These are phyloP conservation scores for Drosophila falleni DNA, from an alignment of 2,888 invertebrate species.

Conservation along the genomic window DNA sequence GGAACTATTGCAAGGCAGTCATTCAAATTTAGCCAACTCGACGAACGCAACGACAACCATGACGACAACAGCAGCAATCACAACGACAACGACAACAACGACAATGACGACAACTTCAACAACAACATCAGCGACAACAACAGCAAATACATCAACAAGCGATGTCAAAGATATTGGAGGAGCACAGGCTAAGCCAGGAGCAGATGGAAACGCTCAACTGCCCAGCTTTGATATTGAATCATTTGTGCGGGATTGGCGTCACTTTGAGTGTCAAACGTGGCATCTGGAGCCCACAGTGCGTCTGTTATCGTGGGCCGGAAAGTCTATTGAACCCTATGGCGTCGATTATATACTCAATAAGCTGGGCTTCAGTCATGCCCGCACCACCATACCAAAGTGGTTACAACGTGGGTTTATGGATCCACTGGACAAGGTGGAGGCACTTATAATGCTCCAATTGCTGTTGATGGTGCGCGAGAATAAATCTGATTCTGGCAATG, in stretches of 20 bases:
- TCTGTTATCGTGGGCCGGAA: constrained; percentile 95
- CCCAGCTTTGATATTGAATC: constrained; percentile 87
- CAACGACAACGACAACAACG: constrained; percentile 28
- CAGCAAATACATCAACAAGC: constrained; percentile 17
- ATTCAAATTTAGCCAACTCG: constrained; percentile 60
- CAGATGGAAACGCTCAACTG: constrained; percentile 41
- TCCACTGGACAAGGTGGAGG: constrained; percentile 96
- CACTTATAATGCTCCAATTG: constrained; percentile 91
- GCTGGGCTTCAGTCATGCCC: constrained; percentile 98
- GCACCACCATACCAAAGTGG: constrained; percentile 99
- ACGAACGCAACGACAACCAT: constrained; percentile 39
- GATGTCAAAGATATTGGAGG: constrained; percentile 41
- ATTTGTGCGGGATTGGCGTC: constrained; percentile 94
- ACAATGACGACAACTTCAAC: constrained; percentile 31
- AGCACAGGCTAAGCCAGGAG: constrained; percentile 6
- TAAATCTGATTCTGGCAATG: constrained; percentile 73
- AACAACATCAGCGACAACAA: constrained; percentile 33
- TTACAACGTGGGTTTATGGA: constrained; percentile 99
- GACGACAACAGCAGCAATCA: constrained; percentile 24
- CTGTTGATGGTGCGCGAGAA: constrained; percentile 88
- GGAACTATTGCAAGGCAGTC: constrained; percentile 73
- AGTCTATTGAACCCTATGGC: constrained; percentile 98
- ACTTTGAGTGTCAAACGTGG: constrained; percentile 97
- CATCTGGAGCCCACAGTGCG: constrained; percentile 97
- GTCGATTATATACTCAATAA: constrained; percentile 99